phyloP scores from a whole-genome alignment of 1,140 invertebrate species.

The Drosophila trapezifrons region DNA sequence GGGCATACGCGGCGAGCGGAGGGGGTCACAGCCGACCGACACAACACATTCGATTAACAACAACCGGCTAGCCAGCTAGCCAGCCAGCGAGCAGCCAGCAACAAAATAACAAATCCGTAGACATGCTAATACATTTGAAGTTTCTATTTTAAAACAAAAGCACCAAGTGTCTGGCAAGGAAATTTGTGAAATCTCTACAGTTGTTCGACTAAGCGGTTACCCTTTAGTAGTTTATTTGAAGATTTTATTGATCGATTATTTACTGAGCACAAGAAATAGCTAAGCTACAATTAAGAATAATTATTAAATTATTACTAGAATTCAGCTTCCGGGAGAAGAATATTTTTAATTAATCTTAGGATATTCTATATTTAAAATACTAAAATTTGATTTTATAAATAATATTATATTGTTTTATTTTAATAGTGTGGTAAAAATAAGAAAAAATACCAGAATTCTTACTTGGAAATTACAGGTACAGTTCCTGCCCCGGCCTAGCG shows the following conservation, averaged over 20 bases:
- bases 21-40: neutral
- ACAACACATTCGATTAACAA: slow-evolving; percentile 48
- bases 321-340: too few relatives aligned
- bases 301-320: too few relatives aligned
- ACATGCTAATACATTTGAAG: slow-evolving; percentile 67
- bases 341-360: too few relatives aligned
- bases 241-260: neutral
- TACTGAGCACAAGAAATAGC: fast-evolving
- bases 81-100: slow-evolving; percentile 29
- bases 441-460: too few relatives aligned
- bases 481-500: too few relatives aligned
- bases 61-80: slow-evolving; percentile 38
- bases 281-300: neutral
- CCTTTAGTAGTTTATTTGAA: neutral
- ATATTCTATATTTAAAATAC: too few relatives aligned
- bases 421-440: too few relatives aligned
- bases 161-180: slow-evolving; percentile 38
- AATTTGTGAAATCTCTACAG: slow-evolving; percentile 9
- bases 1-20: neutral
- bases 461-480: too few relatives aligned
- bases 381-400: too few relatives aligned
- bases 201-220: neutral
- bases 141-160: slow-evolving; percentile 69
- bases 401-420: too few relatives aligned
- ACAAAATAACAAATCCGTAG: slow-evolving; percentile 59